Percentiles rank a stretch among this genome's conserved stretches.
Conservation (phyloP, 1,140 invertebrate genomes). For the Hylaeus anthracinus region DNA sequence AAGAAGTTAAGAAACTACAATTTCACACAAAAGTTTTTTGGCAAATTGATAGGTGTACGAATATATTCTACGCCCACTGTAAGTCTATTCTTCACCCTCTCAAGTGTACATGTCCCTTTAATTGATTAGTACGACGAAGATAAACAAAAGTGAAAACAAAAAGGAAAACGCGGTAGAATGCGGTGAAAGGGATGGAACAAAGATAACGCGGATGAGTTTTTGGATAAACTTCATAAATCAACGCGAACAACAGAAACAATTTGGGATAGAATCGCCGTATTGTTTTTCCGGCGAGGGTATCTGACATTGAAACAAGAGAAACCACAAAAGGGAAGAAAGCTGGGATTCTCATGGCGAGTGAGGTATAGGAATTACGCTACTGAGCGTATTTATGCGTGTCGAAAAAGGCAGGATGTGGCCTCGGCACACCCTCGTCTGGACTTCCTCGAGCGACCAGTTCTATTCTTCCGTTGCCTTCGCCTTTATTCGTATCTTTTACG, state of each 20-base stretch:
- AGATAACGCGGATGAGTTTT: not conserved
- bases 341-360: not conserved
- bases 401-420: constrained; percentile 49
- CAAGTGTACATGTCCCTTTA: too few species aligned
- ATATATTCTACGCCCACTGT: too few species aligned
- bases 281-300: not conserved
- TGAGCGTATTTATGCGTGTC: constrained; percentile 39
- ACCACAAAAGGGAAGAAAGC: not conserved
- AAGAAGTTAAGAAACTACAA: too few species aligned
- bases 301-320: too few species aligned
- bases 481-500: not conserved
- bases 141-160: too few species aligned
- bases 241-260: not conserved
- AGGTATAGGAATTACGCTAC: constrained; percentile 44
- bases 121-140: too few species aligned
- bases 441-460: constrained; percentile 24
- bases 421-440: constrained; percentile 53
- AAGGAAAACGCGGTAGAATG: too few species aligned
- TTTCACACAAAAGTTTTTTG: too few species aligned
- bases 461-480: constrained; percentile 4
- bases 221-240: not conserved
- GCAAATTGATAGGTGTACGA: too few species aligned
- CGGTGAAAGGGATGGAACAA: too few species aligned
- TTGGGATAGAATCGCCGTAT: not conserved
- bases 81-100: too few species aligned